These are phyloP conservation scores for Lasioglossum morio DNA, from an alignment of 2,888 invertebrate genomes.

Conservation along the genomic window DNA sequence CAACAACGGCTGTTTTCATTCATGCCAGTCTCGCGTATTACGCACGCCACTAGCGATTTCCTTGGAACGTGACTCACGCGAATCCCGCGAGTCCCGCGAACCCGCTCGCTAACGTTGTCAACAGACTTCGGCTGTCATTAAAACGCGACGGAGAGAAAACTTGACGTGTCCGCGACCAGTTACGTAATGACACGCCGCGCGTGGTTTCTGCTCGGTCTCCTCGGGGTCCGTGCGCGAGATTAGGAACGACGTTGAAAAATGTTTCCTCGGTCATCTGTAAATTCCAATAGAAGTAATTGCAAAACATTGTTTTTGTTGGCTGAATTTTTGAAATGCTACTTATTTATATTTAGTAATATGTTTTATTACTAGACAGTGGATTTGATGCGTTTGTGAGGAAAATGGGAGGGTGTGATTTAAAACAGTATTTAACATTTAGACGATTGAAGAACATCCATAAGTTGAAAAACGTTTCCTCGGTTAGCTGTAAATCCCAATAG, in stretches of 20 bases:
- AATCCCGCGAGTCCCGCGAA: background rate
- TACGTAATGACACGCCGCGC: slow-evolving; percentile 35
- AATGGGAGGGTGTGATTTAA: no score
- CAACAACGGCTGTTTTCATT: slow-evolving; percentile 67
- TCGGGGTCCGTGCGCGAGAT: background rate
- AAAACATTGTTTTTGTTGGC: no score
- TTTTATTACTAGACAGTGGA: no score
- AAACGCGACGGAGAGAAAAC: slow-evolving; percentile 16
- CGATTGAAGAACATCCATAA: no score
- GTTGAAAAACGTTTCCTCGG: no score
- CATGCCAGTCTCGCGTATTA: slow-evolving; percentile 48
- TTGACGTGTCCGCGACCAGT: slow-evolving; percentile 27
- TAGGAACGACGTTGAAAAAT: background rate
- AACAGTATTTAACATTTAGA: no score
- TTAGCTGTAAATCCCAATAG: no score
- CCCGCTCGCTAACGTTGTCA: slow-evolving; percentile 30
- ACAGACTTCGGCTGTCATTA: slow-evolving; percentile 35
- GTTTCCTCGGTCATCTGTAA: no score
- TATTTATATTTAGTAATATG: no score
- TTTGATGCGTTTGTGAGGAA: no score
- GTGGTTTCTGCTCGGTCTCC: background rate
- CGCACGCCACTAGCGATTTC: slow-evolving; percentile 45
- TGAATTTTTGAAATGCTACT: no score
- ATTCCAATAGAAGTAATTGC: no score
- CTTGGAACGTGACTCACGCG: slow-evolving; percentile 44